These are phyloP conservation scores for Cladorhizidae sp. DNA, from an alignment of 37 sponge, comb jelly and placozoan genomes.

Conservation along the genomic window DNA sequence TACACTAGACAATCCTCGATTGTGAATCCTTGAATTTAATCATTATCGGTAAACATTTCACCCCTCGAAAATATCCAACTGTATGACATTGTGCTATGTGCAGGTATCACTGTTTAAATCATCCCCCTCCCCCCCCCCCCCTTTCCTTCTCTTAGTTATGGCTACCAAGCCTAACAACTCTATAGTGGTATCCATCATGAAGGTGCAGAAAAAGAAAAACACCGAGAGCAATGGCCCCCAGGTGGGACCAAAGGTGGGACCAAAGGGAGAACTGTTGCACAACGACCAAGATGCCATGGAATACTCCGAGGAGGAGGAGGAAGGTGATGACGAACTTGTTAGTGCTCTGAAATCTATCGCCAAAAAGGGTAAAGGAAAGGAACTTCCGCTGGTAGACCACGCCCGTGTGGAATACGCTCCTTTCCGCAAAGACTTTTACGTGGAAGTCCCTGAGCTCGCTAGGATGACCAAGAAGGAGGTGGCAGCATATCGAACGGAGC, in stretches of 20 bases:
- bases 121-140: not conserved
- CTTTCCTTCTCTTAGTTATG: not conserved
- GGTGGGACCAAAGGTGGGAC: constrained; percentile 21
- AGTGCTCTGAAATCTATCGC: constrained; percentile 66
- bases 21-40: too few relatives aligned
- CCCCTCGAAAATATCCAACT: too few relatives aligned
- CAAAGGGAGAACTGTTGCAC: constrained; percentile 91
- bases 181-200: constrained; percentile 44
- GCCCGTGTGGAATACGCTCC: constrained; percentile 67
- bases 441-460: constrained; percentile 96
- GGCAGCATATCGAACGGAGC: constrained; percentile 47
- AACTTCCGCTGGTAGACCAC: constrained; percentile 90
- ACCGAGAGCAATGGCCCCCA: constrained; percentile 18
- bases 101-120: too few relatives aligned
- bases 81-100: too few relatives aligned
- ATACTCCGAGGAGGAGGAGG: constrained; percentile 88
- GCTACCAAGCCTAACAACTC: not conserved
- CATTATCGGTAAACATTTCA: too few relatives aligned
- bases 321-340: constrained; percentile 68
- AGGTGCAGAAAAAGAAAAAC: constrained; percentile 28
- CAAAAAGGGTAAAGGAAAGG: constrained; percentile 83
- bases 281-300: constrained; percentile 92
- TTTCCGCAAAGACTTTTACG: constrained; percentile 94
- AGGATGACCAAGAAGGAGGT: constrained; percentile 92
- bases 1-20: too few relatives aligned